Conservation (phyloP, 2,888 invertebrate species). For the Pheosia gnoma region DNA sequence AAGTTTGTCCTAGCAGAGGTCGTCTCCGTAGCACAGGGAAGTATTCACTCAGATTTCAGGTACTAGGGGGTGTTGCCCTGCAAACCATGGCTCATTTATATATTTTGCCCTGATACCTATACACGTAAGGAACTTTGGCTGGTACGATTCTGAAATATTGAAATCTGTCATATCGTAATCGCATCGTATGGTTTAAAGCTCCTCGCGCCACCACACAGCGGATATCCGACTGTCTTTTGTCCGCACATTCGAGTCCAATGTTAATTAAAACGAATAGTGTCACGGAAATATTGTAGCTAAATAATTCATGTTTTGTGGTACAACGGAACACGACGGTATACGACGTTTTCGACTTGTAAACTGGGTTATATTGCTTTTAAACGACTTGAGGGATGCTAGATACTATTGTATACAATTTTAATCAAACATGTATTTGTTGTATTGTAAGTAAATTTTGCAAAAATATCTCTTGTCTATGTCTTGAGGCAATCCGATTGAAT, state of each 20-base stretch:
- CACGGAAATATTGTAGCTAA: constrained; percentile 35
- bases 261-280: constrained; percentile 76
- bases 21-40: too few relatives aligned
- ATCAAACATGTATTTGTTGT: neutral
- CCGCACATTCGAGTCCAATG: constrained; percentile 59
- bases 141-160: too few relatives aligned
- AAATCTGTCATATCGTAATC: constrained; percentile 25
- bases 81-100: too few relatives aligned
- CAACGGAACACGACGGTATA: neutral
- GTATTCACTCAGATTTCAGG: too few relatives aligned
- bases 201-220: constrained; percentile 43
- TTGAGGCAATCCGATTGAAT: neutral
- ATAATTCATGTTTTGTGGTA: constrained; percentile 20
- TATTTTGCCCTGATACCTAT: too few relatives aligned
- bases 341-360: constrained; percentile 12
- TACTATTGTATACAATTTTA: neutral
- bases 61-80: too few relatives aligned
- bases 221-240: constrained; percentile 72
- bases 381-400: neutral
- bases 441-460: too few relatives aligned
- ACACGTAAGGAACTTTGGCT: too few relatives aligned
- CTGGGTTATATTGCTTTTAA: constrained; percentile 1
- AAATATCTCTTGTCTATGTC: too few relatives aligned
- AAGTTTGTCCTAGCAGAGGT: too few relatives aligned
- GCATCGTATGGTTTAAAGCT: constrained; percentile 39